These are phyloP conservation scores for Darevskia mixta DNA, from an alignment of 2,797 vertebrate genomes.

Conservation along the genomic window DNA sequence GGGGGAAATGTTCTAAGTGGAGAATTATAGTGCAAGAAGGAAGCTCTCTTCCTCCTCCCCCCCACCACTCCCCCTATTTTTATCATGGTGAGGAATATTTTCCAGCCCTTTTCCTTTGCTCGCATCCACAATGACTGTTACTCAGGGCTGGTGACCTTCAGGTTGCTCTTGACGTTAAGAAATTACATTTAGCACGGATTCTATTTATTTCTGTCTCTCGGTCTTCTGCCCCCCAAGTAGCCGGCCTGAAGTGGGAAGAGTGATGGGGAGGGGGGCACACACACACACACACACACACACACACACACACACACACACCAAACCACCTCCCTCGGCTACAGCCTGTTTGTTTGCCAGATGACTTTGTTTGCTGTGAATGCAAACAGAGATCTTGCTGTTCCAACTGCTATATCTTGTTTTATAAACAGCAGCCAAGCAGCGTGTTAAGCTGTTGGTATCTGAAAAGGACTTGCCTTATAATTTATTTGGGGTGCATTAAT, in stretches of 20 bases:
- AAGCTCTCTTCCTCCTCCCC: background rate
- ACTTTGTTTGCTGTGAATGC: background rate
- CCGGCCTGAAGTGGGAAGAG: too few relatives aligned
- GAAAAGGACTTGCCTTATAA: background rate
- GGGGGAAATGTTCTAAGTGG: background rate
- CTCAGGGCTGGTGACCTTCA: background rate
- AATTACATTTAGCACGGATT: constrained; percentile 29
- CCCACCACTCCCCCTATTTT: background rate
- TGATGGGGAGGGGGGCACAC: background rate
- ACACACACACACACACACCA: background rate
- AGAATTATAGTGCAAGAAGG: background rate
- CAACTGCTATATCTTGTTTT: background rate
- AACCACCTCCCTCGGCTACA: background rate
- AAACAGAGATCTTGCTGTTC: background rate
- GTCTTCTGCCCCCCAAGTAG: background rate
- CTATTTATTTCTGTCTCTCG: constrained; percentile 26
- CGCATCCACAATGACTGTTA: background rate
- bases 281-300: too few relatives aligned
- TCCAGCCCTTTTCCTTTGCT: background rate
- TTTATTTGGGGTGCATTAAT: background rate
- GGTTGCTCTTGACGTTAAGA: constrained; percentile 13
- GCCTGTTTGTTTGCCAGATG: background rate
- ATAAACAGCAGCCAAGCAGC: background rate
- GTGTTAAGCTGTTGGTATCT: constrained; percentile 34
- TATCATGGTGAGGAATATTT: background rate